These are phyloP conservation scores for Gonatopus flavifemur DNA, from an alignment of 1,140 invertebrate species.

Conservation along the genomic window DNA sequence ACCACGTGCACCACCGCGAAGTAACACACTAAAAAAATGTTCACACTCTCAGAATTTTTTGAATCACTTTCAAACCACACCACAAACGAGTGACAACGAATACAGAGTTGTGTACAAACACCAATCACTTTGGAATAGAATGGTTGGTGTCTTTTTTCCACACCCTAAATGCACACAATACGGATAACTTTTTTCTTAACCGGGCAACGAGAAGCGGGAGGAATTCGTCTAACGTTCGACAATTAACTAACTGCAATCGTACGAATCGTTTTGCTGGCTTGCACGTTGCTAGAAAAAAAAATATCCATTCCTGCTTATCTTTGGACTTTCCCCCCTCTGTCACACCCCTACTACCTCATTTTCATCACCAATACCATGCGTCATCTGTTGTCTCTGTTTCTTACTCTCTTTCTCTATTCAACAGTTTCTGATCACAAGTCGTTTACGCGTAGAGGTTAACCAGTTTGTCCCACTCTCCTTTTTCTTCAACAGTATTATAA, in stretches of 20 bases:
- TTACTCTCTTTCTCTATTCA: slow-evolving; percentile 26
- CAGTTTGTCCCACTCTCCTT: slow-evolving; percentile 58
- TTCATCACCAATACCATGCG: slow-evolving; percentile 8
- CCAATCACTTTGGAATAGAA: too few relatives aligned
- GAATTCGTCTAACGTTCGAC: not conserved
- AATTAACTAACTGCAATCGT: slow-evolving; percentile 18
- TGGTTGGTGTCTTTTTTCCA: too few relatives aligned
- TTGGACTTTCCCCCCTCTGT: slow-evolving; percentile 50
- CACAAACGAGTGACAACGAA: too few relatives aligned
- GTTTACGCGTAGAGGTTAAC: slow-evolving; percentile 52
- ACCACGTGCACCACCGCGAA: too few relatives aligned
- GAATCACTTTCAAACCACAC: too few relatives aligned
- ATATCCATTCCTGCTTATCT: slow-evolving; percentile 48
- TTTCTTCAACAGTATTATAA: too few relatives aligned
- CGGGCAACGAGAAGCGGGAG: too few relatives aligned
- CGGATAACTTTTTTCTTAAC: too few relatives aligned
- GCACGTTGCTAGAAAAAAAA: slow-evolving; percentile 20
- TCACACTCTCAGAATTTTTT: too few relatives aligned
- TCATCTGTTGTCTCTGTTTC: slow-evolving; percentile 10
- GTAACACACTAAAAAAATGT: too few relatives aligned
- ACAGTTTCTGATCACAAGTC: slow-evolving; percentile 22
- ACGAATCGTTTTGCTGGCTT: slow-evolving; percentile 28
- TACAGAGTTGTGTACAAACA: too few relatives aligned
- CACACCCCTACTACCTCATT: slow-evolving; percentile 28
- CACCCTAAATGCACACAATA: too few relatives aligned